phyloP scores from a whole-genome alignment of 2,888 invertebrate genomes.

The Sinelater perroti region DNA sequence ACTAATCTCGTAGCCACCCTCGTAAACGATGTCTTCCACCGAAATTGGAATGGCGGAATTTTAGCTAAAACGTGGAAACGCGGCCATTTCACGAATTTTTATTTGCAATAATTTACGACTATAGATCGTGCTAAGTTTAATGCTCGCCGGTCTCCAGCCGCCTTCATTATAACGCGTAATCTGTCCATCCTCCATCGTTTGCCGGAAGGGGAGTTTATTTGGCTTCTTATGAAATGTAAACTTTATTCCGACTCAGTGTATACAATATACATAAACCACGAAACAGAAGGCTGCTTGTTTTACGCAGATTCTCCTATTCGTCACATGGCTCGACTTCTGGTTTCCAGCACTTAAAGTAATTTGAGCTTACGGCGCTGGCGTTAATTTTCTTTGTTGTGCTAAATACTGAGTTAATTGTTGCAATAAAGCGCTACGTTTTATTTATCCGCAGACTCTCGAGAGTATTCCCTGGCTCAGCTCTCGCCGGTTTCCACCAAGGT shows the following conservation, averaged over 20 bases:
- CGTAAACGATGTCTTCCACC: conserved; percentile 17
- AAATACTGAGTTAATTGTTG: background rate
- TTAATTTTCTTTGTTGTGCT: background rate
- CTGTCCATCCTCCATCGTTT: conserved; percentile 29
- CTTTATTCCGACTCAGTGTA: conserved; percentile 39
- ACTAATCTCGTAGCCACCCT: conserved; percentile 26
- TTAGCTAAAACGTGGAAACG: conserved; percentile 1
- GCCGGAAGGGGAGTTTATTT: conserved; percentile 51
- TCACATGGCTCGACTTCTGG: conserved; percentile 8
- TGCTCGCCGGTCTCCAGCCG: too few species aligned
- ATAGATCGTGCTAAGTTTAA: too few species aligned
- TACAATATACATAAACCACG: conserved; percentile 8
- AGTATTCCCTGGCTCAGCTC: conserved; percentile 80
- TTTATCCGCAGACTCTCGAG: conserved; percentile 77
- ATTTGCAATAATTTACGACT: conserved; percentile 27
- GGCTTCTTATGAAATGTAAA: conserved; percentile 40
- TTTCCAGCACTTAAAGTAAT: conserved; percentile 1
- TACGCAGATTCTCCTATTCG: background rate
- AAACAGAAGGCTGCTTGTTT: conserved; percentile 19
- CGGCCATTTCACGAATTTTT: conserved; percentile 18
- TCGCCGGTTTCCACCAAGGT: conserved; percentile 84
- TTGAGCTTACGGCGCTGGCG: background rate
- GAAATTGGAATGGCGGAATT: conserved; percentile 31
- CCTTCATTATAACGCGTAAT: conserved; percentile 1
- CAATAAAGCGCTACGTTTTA: conserved; percentile 2